Evolutionary conservation across 2,888 invertebrate species (phyloP).

Genomic region (Lepas anatifera): DNA sequence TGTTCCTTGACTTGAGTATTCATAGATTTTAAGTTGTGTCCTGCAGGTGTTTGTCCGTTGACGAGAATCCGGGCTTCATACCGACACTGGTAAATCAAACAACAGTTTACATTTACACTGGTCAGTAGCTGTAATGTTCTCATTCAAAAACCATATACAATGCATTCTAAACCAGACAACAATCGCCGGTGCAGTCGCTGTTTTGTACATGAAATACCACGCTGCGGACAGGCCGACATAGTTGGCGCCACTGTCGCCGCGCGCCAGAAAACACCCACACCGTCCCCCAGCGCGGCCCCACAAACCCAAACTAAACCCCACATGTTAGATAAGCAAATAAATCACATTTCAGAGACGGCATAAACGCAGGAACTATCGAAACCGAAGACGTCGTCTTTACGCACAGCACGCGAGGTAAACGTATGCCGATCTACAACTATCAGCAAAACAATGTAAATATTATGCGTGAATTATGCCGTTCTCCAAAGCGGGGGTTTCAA

Average conservation of each 20-base stretch:
- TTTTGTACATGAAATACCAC: conserved; percentile 12
- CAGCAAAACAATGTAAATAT: neutral
- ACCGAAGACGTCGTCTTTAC: neutral
- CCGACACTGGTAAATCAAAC: too few relatives aligned
- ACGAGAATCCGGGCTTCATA: too few relatives aligned
- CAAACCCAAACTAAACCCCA: neutral
- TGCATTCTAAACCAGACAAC: conserved; percentile 12
- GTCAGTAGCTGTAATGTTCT: conserved; percentile 8
- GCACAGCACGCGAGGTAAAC: neutral
- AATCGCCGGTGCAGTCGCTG: conserved; percentile 3
- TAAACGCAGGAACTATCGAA: conserved; percentile 9
- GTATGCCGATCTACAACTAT: neutral
- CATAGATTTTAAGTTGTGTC: too few relatives aligned
- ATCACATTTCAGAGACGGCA: conserved; percentile 6
- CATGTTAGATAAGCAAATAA: conserved; percentile 9
- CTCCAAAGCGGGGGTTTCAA: too few relatives aligned
- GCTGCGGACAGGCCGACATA: conserved; percentile 1
- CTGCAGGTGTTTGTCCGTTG: too few relatives aligned
- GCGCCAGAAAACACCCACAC: neutral
- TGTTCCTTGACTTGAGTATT: too few relatives aligned
- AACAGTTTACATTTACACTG: conserved; percentile 1
- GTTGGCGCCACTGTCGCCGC: neutral
- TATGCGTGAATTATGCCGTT: neutral
- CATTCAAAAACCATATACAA: conserved; percentile 12
- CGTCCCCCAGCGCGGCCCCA: neutral